Base-by-base conservation (phyloP, 2,888 invertebrate genomes). In the Lottia gigantea region DNA sequence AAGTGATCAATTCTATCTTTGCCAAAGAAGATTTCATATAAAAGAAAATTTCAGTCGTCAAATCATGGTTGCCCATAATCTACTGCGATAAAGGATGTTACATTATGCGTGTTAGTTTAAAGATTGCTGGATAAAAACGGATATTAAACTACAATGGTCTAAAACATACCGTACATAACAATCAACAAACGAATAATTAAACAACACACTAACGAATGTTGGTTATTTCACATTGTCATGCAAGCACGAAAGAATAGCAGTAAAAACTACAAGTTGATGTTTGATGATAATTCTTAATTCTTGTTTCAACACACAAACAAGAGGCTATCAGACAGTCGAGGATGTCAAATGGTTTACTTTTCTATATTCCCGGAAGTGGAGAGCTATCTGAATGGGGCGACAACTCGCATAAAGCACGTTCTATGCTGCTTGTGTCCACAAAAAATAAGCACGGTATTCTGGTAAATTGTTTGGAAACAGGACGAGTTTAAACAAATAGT, bases 321-420 rank as follows among this genome's bases (percentile, higher is more conserved):
- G 55, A 55, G 55, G 23, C 55, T 23, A 55, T 55, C 55, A 55
- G 55, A 55, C 55, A 19, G 55, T 23, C 55, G 23, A 55, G 55
- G 55, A 55, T 55, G 55, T 55, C 55, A 55, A 55, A 55, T 55
- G 55, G 55, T 55, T 55, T 55, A 55, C 55, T 55, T 55, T 55
- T 23, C 55, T 55, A 55, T 55, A 55, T 55, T 55, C 55, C 55
- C 19, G 55, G 23, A 55, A 23, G 19, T 23, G 55, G 23, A 55
- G 55, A 55, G 23, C 55, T 19, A 23, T 55, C 19, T 55, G 55
- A 55, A 55, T 55, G 55, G 55, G 40, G 55, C 55, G 55, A 55
- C 55, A 55, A 55, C 55, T 55, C 55, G 55, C 55, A 55, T 23
- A 55, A 55, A 23, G 55, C 55, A 55, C 55, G 55, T 55, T 55